Percentiles rank a stretch among this genome's conserved stretches.
phyloP scores from a whole-genome alignment of 2,888 invertebrate genomes.

The Callosobruchus maculatus region DNA sequence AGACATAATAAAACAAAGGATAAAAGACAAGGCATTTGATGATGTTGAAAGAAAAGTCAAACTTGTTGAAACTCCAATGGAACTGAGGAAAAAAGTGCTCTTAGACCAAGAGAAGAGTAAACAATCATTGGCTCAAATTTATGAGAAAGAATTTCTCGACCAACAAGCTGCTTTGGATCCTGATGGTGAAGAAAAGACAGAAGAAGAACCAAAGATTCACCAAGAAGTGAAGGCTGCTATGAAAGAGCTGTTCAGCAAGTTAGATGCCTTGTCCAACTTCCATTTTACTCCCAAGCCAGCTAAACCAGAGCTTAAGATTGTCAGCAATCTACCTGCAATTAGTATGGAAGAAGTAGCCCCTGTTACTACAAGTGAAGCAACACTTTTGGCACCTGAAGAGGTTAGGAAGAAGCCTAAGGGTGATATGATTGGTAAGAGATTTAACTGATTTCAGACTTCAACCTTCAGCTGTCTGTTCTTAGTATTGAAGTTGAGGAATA shows the following conservation, averaged over 20 bases:
- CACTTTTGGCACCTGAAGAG: constrained; percentile 90
- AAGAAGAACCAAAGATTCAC: constrained; percentile 73
- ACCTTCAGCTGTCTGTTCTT: too few species aligned
- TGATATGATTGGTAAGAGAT: constrained; percentile 47
- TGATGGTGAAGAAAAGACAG: constrained; percentile 54
- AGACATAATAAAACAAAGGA: constrained; percentile 84
- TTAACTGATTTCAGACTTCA: too few species aligned
- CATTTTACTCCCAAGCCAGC: constrained; percentile 89
- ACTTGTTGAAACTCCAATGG: constrained; percentile 74
- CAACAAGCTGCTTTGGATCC: constrained; percentile 60
- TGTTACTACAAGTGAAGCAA: constrained; percentile 77
- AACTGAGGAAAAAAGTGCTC: constrained; percentile 83
- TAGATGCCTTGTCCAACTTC: constrained; percentile 91
- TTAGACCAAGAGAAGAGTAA: constrained; percentile 94
- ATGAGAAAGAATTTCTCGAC: constrained; percentile 81
- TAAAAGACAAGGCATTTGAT: constrained; percentile 92
- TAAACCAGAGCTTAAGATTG: constrained; percentile 82
- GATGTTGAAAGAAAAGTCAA: constrained; percentile 87
- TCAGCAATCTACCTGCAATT: constrained; percentile 87
- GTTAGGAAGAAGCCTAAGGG: constrained; percentile 60
- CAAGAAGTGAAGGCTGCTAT: constrained; percentile 73
- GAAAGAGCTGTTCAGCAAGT: constrained; percentile 72
- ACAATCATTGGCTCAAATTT: constrained; percentile 87
- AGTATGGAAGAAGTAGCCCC: constrained; percentile 96
- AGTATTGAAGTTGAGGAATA: too few species aligned